Evolutionary conservation across 2,113 vertebrate species (phyloP), one percentile per base, ranked within the genome.

Genomic region (Merops nubicus): DNA sequence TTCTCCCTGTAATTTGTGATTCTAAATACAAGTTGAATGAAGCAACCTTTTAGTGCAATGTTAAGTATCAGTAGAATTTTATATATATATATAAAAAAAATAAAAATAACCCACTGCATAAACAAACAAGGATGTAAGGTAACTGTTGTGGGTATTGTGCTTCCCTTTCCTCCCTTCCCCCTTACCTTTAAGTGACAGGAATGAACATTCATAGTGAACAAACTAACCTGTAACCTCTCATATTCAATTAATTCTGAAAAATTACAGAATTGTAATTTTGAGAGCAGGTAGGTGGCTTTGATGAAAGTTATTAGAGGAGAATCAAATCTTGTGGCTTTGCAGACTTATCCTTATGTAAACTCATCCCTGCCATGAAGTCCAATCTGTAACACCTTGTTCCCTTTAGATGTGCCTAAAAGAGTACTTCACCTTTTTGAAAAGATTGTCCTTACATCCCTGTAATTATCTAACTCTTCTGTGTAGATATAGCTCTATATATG

Each of bases 41-140:
- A 97, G 81, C 51, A 94, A 89, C 54, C 64, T 90, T 95, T 96
- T 97, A 98, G 96, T 97, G 89, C 92, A 98, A 96, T 63, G 50
- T 97, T 97, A 97, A 91, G 69, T 75, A 95, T 88, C 78, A 95
- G 91, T 88, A 97, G 91, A 96, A 88, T 87, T 87, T 85, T 91
- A 53, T 50, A 23, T 65, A 51, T 72, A 68, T 64, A 68, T 65
- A 75, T 29, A 40, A 53, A 89, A 12, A 93, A 74, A 92, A 87
- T 63, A 90, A 89, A 91, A 74, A 91, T 72, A 93, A 76, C 47
- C 75, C 91, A 96, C 85, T 92, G 82, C 81, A 96, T 91, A 96
- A 96, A 92, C 63, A 81, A 90, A 78, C 67, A 96, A 77, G 96
- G 96, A 97, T 97, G 94, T 96, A 95, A 97, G 94, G 90, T 81